Evolutionary conservation across 2,113 vertebrate species (phyloP).

Genomic region (Cryptotis parvus): DNA sequence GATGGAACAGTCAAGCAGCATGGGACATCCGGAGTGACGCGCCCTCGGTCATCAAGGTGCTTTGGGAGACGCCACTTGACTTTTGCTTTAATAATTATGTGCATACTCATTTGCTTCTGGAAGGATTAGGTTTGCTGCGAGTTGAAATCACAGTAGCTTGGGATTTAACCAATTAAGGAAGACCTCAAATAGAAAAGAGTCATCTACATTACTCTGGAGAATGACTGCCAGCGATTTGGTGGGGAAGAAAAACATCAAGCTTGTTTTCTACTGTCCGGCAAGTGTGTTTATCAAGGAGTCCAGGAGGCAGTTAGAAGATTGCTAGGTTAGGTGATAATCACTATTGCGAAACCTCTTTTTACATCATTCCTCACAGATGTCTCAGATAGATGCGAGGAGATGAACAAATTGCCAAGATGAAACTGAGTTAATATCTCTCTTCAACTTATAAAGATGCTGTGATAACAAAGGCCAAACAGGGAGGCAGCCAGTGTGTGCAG

Average conservation of each 20-base stretch:
- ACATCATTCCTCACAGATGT: conserved; percentile 16
- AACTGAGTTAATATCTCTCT: background rate
- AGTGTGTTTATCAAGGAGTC: background rate
- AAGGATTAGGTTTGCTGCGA: background rate
- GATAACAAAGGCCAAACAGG: conserved; percentile 48
- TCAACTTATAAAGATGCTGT: background rate
- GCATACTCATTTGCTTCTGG: background rate
- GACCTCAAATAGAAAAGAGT: background rate
- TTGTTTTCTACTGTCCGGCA: background rate
- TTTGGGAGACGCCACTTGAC: background rate
- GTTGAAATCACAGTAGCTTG: background rate
- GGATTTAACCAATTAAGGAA: background rate
- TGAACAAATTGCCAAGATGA: conserved; percentile 9
- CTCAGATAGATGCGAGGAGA: conserved; percentile 5
- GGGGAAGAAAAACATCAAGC: background rate
- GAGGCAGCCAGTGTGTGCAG: background rate
- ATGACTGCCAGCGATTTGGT: background rate
- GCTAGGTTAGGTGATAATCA: background rate
- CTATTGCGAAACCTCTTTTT: conserved; percentile 55
- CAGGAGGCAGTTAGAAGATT: conserved; percentile 22
- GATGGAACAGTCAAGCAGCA: rapidly evolving
- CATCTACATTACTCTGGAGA: background rate
- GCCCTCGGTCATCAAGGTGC: rapidly evolving
- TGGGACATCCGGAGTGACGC: rapidly evolving
- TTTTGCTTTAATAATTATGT: background rate